Evolutionary conservation across 2,888 invertebrate species (phyloP).

Genomic region (Leptinotarsa tumamoca): DNA sequence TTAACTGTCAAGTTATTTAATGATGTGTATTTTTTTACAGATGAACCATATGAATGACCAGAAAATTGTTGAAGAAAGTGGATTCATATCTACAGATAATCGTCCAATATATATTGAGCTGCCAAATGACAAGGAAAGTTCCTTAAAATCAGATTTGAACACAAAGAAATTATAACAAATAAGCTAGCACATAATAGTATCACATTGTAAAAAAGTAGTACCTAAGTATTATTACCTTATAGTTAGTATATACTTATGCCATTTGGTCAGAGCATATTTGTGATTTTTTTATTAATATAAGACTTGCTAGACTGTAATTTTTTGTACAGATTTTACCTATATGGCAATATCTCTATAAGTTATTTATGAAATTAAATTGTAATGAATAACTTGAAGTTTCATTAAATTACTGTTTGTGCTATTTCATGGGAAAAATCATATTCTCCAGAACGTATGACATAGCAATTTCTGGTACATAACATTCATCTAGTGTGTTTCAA

Average conservation of each 20-base stretch:
- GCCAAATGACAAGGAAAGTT: conserved; percentile 70
- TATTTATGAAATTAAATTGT: conserved; percentile 48
- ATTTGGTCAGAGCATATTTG: conserved; percentile 44
- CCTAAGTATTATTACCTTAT: conserved; percentile 27
- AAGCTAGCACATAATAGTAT: conserved; percentile 11
- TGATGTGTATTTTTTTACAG: conserved; percentile 46
- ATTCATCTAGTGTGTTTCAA: too few species aligned
- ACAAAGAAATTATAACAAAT: conserved; percentile 34
- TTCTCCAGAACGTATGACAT: too few species aligned
- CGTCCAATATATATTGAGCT: conserved; percentile 79
- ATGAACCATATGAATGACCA: conserved; percentile 69
- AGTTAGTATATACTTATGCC: conserved; percentile 39
- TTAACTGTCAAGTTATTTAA: not conserved
- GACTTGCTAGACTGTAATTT: conserved; percentile 43
- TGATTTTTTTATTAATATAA: conserved; percentile 46
- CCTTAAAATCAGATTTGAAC: conserved; percentile 42
- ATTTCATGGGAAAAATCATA: too few species aligned
- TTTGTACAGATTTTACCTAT: conserved; percentile 44
- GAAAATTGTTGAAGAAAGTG: conserved; percentile 65
- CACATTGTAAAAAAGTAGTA: conserved; percentile 35
- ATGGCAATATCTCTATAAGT: conserved; percentile 39
- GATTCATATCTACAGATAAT: conserved; percentile 72
- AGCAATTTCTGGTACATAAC: too few species aligned
- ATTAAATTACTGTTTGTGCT: not conserved
- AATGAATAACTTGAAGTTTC: conserved; percentile 31